phyloP scores from a whole-genome alignment of 2,113 vertebrate genomes.

The Salvelinus fontinalis region DNA sequence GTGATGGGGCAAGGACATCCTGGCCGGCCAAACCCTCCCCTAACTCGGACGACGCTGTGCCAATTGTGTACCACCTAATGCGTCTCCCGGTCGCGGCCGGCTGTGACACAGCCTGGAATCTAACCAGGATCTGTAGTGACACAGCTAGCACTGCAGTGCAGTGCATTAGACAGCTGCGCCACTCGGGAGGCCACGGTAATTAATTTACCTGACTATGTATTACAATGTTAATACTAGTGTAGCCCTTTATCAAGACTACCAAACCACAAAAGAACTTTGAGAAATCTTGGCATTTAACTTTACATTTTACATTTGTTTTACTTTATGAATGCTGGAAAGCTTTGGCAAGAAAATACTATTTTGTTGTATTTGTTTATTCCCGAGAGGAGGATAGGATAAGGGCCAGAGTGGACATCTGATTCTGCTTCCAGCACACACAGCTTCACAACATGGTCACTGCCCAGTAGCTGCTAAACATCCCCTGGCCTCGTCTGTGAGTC shows the following conservation, averaged over 20 bases:
- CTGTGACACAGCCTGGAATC: too few relatives aligned
- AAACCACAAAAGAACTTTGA: not conserved
- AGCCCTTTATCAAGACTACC: not conserved
- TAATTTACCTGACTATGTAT: not conserved
- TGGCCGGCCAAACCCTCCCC: too few relatives aligned
- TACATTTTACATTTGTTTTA: not conserved
- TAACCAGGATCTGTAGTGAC: too few relatives aligned
- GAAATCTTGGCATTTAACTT: not conserved
- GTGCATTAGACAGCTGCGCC: too few relatives aligned
- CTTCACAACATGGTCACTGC: constrained; percentile 26
- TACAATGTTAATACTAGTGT: not conserved
- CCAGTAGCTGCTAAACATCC: constrained; percentile 36
- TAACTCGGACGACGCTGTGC: too few relatives aligned
- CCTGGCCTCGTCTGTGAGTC: constrained; percentile 45
- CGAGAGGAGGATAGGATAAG: not conserved
- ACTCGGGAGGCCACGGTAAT: not conserved
- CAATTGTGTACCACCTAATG: too few relatives aligned
- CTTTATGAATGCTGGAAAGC: not conserved
- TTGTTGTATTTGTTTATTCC: not conserved
- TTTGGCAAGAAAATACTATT: not conserved
- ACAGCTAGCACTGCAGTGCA: too few relatives aligned
- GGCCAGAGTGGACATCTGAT: constrained; percentile 30
- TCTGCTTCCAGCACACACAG: constrained; percentile 45
- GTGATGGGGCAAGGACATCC: too few relatives aligned
- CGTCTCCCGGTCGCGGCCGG: too few relatives aligned